Evolutionary conservation across 2,113 vertebrate species (phyloP), one percentile per base, ranked within the genome.

Genomic region (Odocoileus virginianus): DNA sequence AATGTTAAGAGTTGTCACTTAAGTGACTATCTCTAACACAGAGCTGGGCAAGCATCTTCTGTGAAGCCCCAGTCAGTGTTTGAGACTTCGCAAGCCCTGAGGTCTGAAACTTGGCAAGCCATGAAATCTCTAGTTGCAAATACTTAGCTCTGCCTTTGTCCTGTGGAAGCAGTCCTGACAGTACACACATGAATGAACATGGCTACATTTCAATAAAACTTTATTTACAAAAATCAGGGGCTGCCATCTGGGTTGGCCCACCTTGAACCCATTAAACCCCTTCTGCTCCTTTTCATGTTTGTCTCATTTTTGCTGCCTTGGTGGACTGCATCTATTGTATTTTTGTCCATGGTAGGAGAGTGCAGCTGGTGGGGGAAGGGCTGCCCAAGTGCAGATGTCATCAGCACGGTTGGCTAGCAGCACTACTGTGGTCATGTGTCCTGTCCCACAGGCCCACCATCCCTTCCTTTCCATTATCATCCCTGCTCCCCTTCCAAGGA

Each of bases 391-490:
- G 2, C 55, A 52, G 15, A 30, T 28, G 7, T 64, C 27, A 5
- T 76, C 76, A 71, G 43, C 50, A 30, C 5, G 7, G 5, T 10
- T 89, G 47, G 36, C 58, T 33, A 27, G 4, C 47, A 21, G 60
- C 67, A 14, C 25, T 30, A 13, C 12, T 23, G 16, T 43, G 15
- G 43, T 40, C 2, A 0, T 2, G 0, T 55, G 55, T 47, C 47
- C 76, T 95, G 27, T n/a, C 27, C 27, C 28, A 50, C 21, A 83
- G 74, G 47, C 57, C 7, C 16, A 30, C 54, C 23, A 3, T 61
- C 45, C 54, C 45, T 54, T 82, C 67, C 13, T 91, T 55, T 33
- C 3, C 0, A 0, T 52, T 36, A 55, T 58, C n/a, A 25, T 2
- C 58, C 50, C 64, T 60, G 12, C 52, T 92, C 30, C 17, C 10